These are phyloP conservation scores for Rhinolophus sinicus DNA, from an alignment of 2,113 vertebrate genomes.

Conservation along the genomic window DNA sequence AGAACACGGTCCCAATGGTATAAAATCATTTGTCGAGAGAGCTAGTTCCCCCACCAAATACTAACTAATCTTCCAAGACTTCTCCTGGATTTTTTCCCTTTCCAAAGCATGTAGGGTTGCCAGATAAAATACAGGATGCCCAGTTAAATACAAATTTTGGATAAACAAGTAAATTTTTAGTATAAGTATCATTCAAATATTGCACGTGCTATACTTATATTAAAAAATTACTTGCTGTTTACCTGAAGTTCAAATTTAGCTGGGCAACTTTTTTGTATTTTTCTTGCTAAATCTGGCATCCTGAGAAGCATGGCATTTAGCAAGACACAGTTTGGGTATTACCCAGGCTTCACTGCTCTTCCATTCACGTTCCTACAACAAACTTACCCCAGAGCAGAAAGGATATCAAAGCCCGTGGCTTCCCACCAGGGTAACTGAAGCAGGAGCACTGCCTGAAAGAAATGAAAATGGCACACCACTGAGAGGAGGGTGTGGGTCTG, in stretches of 20 bases:
- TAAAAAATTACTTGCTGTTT: not conserved
- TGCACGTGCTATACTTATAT: not conserved
- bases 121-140: not conserved
- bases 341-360: not conserved
- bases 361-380: not conserved
- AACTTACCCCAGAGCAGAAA: not conserved
- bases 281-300: not conserved
- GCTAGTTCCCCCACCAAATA: not conserved
- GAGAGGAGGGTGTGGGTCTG: not conserved
- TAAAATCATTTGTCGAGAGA: not conserved
- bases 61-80: not conserved
- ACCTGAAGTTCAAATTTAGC: not conserved
- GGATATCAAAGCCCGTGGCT: not conserved
- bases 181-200: not conserved
- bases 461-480: fast-evolving
- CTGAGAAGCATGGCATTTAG: not conserved
- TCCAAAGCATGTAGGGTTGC: not conserved
- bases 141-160: not conserved
- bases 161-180: not conserved
- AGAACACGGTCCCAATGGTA: not conserved
- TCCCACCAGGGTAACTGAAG: not conserved
- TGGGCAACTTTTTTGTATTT: not conserved
- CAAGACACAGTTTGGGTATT: not conserved
- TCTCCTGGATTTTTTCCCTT: not conserved
- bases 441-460: not conserved